Conservation (phyloP, 2,797 vertebrate genomes). For the Sebastiscus tertius region DNA sequence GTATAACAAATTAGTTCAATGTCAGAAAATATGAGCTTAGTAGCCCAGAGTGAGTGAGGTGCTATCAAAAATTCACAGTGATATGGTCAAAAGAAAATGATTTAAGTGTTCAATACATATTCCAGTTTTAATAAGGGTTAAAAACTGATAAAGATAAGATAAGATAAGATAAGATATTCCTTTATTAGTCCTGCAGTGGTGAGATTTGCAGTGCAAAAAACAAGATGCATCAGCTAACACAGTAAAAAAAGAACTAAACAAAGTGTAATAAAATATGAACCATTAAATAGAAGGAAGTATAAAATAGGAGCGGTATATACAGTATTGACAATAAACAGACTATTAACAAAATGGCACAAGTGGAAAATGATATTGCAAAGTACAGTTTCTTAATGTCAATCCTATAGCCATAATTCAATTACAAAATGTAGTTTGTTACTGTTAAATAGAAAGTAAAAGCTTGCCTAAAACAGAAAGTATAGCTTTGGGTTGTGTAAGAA, state of each 20-base stretch:
- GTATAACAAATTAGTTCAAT: background rate
- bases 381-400: background rate
- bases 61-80: background rate
- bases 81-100: background rate
- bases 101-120: background rate
- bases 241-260: too few relatives aligned
- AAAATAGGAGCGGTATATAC: too few relatives aligned
- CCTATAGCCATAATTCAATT: background rate
- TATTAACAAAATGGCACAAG: too few relatives aligned
- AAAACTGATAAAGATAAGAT: background rate
- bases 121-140: background rate
- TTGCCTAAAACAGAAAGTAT: background rate
- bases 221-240: too few relatives aligned
- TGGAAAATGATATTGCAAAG: too few relatives aligned
- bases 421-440: background rate
- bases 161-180: too few relatives aligned
- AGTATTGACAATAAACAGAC: too few relatives aligned
- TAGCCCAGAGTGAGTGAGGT: background rate
- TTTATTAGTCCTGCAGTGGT: too few relatives aligned
- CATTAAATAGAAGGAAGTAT: too few relatives aligned
- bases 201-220: too few relatives aligned
- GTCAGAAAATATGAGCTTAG: background rate
- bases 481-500: background rate
- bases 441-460: background rate
- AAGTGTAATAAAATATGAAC: too few relatives aligned